Evolutionary conservation across 2,888 invertebrate species (phyloP), one percentile per base, ranked within the genome.

Genomic region (Scrobipalpa costella): DNA sequence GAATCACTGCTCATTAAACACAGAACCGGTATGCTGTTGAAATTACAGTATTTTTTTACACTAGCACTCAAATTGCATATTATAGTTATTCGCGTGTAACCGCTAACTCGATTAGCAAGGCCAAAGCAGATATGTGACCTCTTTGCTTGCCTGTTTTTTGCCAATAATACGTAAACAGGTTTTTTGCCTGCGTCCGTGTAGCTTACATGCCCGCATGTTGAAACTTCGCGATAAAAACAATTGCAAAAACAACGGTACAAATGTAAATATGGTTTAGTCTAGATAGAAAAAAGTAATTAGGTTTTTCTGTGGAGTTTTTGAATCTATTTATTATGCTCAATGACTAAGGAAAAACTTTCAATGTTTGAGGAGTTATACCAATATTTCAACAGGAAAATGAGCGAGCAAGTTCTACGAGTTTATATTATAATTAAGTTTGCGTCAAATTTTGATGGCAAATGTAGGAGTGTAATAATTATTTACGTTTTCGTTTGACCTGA

Each of bases 51-150:
- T 73, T 77, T 79, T 78, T 76, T 77, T 73, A 69, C 66, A 63
- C 57, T 76, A 66, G 74, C 73, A 79, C 81, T 83, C 76, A 81
- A 86, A 85, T 84, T 84, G 81, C 77, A 73, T 72, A 78, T 77
- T 79, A 81, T 84, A 19, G 77, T 78, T 79, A 83, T 83, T 88
- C 78, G 75, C 83, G 77, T 82, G 81, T 82, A 83, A 77, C 77
- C 79, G 85, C 84, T 87, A 89, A 88, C 79, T 84, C 80, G 84
- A 85, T 89, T 88, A 88, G 79, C 85, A 86, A 90, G 86, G 88
- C 85, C 85, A 85, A 80, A 83, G 84, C 78, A 83, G 85, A 86
- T 85, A 86, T 81, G 84, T 80, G 89, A 89, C 90, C 90, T 88
- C 86, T 83, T 86, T 86, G 82, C 79, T 81, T 77, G 78, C 84